These are phyloP conservation scores for Drosophila azteca DNA, from an alignment of 1,140 invertebrate species.

Conservation along the genomic window DNA sequence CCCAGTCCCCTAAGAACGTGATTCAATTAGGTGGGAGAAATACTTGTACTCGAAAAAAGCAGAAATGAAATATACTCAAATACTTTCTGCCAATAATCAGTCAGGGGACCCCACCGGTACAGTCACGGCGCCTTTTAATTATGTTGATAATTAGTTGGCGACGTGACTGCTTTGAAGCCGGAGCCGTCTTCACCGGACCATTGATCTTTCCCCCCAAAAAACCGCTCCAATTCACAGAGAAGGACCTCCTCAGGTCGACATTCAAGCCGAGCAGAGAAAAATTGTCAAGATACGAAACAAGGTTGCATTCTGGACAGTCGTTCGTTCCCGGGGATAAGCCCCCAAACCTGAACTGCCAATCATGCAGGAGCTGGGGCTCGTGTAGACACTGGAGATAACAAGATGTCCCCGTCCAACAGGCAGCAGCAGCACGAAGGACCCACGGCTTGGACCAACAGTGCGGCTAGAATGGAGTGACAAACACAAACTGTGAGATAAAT, in stretches of 20 bases:
- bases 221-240: neutral
- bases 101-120: conserved; percentile 32
- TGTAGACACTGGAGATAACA: conserved; percentile 69
- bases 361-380: conserved; percentile 40
- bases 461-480: conserved; percentile 65
- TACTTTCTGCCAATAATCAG: conserved; percentile 67
- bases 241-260: conserved; percentile 31
- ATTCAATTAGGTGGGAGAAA: conserved; percentile 71
- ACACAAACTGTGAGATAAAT: conserved; percentile 77
- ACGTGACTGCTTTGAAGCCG: conserved; percentile 65
- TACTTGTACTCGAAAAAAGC: conserved; percentile 29
- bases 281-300: conserved; percentile 42
- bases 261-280: conserved; percentile 33
- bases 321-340: conserved; percentile 27
- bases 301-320: conserved; percentile 46
- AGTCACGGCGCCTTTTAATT: conserved; percentile 68
- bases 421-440: neutral
- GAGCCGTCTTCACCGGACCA: neutral
- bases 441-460: neutral
- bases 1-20: conserved; percentile 48
- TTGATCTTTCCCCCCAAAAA: too few species aligned
- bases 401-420: conserved; percentile 49
- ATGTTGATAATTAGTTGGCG: conserved; percentile 68
- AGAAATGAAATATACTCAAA: conserved; percentile 47
- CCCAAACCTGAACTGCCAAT: conserved; percentile 73